These are phyloP conservation scores for Drosophila mercatorum DNA, from an alignment of 2,888 invertebrate species.

Conservation along the genomic window DNA sequence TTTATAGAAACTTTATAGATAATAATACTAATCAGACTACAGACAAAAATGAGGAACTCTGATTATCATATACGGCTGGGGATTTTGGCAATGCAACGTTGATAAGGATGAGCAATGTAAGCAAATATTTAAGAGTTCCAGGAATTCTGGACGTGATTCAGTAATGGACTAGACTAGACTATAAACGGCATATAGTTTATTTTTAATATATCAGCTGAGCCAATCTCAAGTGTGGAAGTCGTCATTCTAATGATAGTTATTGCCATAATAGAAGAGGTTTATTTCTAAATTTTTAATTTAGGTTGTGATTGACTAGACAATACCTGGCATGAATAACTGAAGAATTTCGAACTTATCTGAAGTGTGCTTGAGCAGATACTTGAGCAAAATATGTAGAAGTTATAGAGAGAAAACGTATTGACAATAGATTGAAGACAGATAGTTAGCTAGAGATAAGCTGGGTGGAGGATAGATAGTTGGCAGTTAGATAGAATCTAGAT, in stretches of 20 bases:
- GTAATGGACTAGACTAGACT: background rate
- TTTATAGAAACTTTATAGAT: conserved; percentile 31
- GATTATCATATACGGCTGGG: background rate
- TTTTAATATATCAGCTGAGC: background rate
- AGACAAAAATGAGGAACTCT: conserved; percentile 14
- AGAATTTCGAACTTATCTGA: background rate
- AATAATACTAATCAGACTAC: conserved; percentile 29
- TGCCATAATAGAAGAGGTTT: background rate
- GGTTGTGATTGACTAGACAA: background rate
- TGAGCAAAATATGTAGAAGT: background rate
- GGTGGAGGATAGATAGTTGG: background rate
- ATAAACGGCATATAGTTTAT: background rate
- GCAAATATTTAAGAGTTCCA: background rate
- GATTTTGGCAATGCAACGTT: conserved; percentile 6
- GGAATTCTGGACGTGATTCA: background rate
- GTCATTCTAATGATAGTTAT: background rate
- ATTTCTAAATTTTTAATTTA: background rate
- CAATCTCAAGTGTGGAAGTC: background rate
- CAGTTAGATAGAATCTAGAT: background rate
- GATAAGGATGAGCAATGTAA: conserved; percentile 11
- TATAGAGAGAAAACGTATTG: background rate
- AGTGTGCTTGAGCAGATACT: background rate
- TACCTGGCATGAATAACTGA: background rate
- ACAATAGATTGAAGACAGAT: background rate
- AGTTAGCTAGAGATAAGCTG: background rate